Evolutionary conservation across 1,140 invertebrate genomes (phyloP).

Genomic region (Heliconius himera): DNA sequence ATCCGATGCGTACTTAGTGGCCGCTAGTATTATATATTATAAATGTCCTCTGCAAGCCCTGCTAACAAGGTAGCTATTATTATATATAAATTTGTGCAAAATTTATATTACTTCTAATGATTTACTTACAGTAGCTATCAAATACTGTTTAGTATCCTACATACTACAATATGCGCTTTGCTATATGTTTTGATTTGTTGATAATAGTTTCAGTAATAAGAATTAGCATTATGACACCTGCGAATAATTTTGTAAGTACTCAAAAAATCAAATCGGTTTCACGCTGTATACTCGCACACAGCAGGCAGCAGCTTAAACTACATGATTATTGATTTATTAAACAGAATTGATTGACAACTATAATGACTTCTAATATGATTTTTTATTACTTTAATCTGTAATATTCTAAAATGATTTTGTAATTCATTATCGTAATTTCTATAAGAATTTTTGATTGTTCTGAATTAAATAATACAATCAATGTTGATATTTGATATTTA

Average conservation of each 20-base stretch:
- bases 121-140: neutral
- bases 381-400: too few species aligned
- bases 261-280: neutral
- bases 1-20: too few species aligned
- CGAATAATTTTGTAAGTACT: constrained; percentile 43
- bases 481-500: too few species aligned
- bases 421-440: too few species aligned
- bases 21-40: neutral
- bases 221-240: neutral
- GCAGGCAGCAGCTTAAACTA: too few species aligned
- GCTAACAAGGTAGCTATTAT: neutral
- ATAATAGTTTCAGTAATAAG: neutral
- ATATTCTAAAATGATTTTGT: too few species aligned
- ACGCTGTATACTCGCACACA: too few species aligned
- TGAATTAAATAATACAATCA: too few species aligned
- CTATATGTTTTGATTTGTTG: neutral
- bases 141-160: neutral
- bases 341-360: too few species aligned
- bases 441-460: too few species aligned
- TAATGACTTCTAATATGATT: too few species aligned
- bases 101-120: neutral
- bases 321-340: too few species aligned
- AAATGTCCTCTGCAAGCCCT: neutral
- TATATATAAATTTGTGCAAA: neutral
- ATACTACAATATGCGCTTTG: neutral